Evolutionary conservation across 2,888 invertebrate genomes (phyloP).

Genomic region (Parnassius mnemosyne): DNA sequence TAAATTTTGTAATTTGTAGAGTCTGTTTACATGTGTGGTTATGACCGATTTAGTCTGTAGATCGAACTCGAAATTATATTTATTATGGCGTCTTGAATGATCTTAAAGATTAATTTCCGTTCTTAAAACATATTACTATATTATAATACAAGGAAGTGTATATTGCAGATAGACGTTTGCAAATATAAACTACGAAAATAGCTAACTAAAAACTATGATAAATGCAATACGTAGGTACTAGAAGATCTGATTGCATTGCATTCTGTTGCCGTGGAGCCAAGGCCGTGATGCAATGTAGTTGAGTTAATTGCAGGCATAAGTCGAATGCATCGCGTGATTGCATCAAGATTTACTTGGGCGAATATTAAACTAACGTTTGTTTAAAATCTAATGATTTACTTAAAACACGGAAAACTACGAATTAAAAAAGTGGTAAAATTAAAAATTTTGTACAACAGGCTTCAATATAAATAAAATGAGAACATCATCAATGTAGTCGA

Average conservation of each 20-base stretch:
- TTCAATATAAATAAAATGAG: too few relatives aligned
- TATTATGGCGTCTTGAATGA: neutral
- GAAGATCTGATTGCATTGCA: slow-evolving; percentile 61
- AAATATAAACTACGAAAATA: slow-evolving; percentile 15
- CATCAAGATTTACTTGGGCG: slow-evolving; percentile 39
- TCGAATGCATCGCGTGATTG: slow-evolving; percentile 61
- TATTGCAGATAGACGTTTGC: neutral
- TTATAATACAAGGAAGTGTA: neutral
- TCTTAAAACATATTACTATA: neutral
- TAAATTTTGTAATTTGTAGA: too few relatives aligned
- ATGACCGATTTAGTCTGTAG: too few relatives aligned
- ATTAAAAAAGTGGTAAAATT: too few relatives aligned
- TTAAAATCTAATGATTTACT: too few relatives aligned
- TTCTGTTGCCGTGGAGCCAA: slow-evolving; percentile 67
- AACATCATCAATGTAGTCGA: too few relatives aligned
- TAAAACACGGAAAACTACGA: too few relatives aligned
- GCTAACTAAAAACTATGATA: neutral
- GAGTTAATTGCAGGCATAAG: slow-evolving; percentile 56
- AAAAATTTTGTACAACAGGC: too few relatives aligned
- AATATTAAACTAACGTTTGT: too few relatives aligned
- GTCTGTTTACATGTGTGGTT: too few relatives aligned
- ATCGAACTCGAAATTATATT: neutral
- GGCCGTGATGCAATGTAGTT: slow-evolving; percentile 71
- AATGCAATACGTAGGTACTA: slow-evolving; percentile 29
- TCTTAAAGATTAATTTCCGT: neutral